Evolutionary conservation across 2,888 invertebrate species (phyloP), one percentile per base, ranked within the genome.

Genomic region (Cryptocephalus primarius): DNA sequence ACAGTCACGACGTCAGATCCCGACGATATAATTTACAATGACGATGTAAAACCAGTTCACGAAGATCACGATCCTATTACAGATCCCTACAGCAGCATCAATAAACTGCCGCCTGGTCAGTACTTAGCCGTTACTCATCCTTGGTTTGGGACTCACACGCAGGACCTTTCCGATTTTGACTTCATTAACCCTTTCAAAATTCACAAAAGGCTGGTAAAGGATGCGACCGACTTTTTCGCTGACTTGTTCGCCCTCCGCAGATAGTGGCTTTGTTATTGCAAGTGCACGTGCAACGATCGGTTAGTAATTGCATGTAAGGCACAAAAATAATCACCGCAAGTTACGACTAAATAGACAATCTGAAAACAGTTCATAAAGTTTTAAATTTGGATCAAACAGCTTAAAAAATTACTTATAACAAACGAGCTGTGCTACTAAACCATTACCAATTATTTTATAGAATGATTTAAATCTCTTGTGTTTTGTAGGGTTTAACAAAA

Each of bases 21-120:
- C 9, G 61, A 59, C 44, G 62, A 63, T 48, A 55, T 55, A 11
- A 62, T 63, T 46, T 63, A 59, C 51, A 63, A 58, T 43, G 65
- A 64, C 42, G 59, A 62, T 39, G 49, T 51, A n/a, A 59, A 55
- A 49, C 64, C 65, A 13, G 61, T 63, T 14, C 50, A 63, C 46
- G 63, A 63, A 56, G 53, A 55, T 43, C 53, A 61, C 43, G 63
- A 65, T 53, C 56, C 53, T 44, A 55, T 55, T 55, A 48, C 48
- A 55, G 55, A 45, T 49, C 39, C 43, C 31, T 39, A 47, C 45
- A 47, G 36, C 36, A 36, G 36, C 6, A 12, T 4, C n/a, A 22
- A 50, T 40, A 46, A 49, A 40, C 44, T 54, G 39, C 50, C 51
- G 33, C 54, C 54, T 13, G 58, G 58, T 49, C 55, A 55, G 50